phyloP scores from a whole-genome alignment of 2,888 invertebrate genomes.

The Andrena bucephala region DNA sequence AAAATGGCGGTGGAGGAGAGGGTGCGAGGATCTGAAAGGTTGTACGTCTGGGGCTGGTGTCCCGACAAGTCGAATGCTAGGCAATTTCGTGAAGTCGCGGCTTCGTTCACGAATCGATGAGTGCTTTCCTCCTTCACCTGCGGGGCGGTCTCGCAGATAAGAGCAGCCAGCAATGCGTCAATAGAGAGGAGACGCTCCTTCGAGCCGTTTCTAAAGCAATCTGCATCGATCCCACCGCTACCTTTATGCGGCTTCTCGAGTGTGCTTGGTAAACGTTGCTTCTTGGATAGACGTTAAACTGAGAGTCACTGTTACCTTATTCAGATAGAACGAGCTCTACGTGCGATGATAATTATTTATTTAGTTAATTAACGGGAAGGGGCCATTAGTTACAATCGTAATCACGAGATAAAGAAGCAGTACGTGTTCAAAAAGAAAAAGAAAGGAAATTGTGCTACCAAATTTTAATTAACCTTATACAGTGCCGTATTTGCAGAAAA shows the following conservation, averaged over 20 bases:
- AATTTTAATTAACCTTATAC: too few species aligned
- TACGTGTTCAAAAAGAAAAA: too few species aligned
- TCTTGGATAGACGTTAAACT: slow-evolving; percentile 23
- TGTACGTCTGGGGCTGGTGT: slow-evolving; percentile 1
- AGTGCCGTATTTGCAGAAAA: too few species aligned
- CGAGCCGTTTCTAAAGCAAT: slow-evolving; percentile 54
- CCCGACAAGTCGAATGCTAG: slow-evolving; percentile 41
- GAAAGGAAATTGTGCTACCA: too few species aligned
- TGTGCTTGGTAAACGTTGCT: slow-evolving; percentile 21
- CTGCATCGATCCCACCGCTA: slow-evolving; percentile 53
- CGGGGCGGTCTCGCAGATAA: slow-evolving; percentile 45
- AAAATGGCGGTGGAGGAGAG: neutral
- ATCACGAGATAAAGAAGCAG: too few species aligned
- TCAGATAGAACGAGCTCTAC: neutral
- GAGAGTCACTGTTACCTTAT: slow-evolving; percentile 21
- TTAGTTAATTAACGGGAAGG: too few species aligned
- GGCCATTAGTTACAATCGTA: too few species aligned
- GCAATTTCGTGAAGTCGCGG: slow-evolving; percentile 56
- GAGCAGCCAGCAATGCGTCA: slow-evolving; percentile 59
- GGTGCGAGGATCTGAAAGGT: neutral
- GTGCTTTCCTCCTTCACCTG: slow-evolving; percentile 44
- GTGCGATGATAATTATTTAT: too few species aligned
- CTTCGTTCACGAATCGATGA: slow-evolving; percentile 47
- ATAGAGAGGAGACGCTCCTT: slow-evolving; percentile 50
- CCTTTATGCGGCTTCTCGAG: slow-evolving; percentile 42